Conservation (phyloP, 2,113 vertebrate species). For the Emydura subglobosa region DNA sequence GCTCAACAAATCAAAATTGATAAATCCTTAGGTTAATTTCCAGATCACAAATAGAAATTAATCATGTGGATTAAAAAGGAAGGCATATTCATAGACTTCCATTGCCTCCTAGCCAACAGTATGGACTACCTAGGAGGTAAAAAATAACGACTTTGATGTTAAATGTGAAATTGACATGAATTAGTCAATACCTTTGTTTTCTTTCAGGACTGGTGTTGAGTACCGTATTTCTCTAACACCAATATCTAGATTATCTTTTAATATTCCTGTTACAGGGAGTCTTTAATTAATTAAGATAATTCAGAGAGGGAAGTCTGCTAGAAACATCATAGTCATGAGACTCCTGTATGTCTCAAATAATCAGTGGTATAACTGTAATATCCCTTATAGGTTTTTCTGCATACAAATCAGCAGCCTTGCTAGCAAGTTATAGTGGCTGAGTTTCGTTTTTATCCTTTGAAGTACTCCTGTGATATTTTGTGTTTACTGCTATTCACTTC, state of each 20-base stretch:
- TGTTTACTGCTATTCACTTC: background rate
- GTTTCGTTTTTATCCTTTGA: constrained; percentile 44
- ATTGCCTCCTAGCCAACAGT: constrained; percentile 17
- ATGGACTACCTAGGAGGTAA: constrained; percentile 20
- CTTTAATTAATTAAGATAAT: constrained; percentile 63
- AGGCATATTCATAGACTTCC: constrained; percentile 36
- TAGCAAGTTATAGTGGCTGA: constrained; percentile 65
- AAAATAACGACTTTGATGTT: constrained; percentile 1
- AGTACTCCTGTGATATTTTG: constrained; percentile 57
- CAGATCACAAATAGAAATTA: constrained; percentile 17
- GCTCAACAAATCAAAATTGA: constrained; percentile 19
- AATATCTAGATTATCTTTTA: constrained; percentile 49
- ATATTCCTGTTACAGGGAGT: constrained; percentile 45
- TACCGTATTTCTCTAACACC: constrained; percentile 49
- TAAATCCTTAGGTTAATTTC: background rate
- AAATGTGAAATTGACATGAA: constrained; percentile 34
- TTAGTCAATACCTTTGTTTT: constrained; percentile 26
- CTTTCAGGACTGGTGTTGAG: constrained; percentile 45
- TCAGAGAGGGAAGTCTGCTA: constrained; percentile 43
- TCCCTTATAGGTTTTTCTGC: constrained; percentile 53
- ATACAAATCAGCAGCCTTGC: constrained; percentile 63
- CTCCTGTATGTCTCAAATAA: constrained; percentile 2
- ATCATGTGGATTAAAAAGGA: constrained; percentile 43
- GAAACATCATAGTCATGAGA: background rate
- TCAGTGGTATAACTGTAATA: constrained; percentile 58